Percentiles rank a stretch among this genome's conserved stretches.
Evolutionary conservation across 2,113 vertebrate species (phyloP).

Genomic region (Anguilla rostrata): DNA sequence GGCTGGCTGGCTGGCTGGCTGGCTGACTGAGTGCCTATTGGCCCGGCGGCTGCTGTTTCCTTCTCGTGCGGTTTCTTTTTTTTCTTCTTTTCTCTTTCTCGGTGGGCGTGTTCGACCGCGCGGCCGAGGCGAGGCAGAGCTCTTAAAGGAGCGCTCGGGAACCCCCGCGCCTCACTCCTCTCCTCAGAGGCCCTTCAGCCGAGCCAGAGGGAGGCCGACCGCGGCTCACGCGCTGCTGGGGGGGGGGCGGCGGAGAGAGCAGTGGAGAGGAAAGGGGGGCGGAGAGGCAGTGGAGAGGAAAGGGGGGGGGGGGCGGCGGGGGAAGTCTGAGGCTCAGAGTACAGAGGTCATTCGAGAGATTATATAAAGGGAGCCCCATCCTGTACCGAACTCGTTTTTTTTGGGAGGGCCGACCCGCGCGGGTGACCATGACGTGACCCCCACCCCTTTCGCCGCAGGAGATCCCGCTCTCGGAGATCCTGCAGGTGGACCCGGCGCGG

Average conservation of each 20-base stretch:
- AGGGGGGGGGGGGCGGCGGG: not conserved
- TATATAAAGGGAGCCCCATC: not conserved
- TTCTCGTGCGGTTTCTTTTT: not conserved
- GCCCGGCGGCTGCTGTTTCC: constrained; percentile 24
- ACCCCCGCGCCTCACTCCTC: constrained; percentile 34
- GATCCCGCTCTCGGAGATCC: constrained; percentile 97
- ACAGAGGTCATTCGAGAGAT: not conserved
- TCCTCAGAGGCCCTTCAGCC: not conserved
- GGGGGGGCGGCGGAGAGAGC: not conserved
- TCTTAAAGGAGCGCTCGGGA: constrained; percentile 44
- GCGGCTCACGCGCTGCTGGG: not conserved
- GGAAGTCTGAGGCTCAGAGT: not conserved
- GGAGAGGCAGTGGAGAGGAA: not conserved
- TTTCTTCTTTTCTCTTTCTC: constrained; percentile 34
- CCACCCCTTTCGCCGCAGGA: constrained; percentile 73
- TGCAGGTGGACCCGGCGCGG: constrained; percentile 85
- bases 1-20: not conserved
- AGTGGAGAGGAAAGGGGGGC: not conserved
- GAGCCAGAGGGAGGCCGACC: not conserved
- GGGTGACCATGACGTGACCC: not conserved
- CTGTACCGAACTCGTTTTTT: not conserved
- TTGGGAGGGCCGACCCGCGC: no score
- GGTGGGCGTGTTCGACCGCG: constrained; percentile 30
- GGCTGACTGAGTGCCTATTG: constrained; percentile 27
- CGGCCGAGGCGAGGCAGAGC: constrained; percentile 44